Evolutionary conservation across 1,140 invertebrate genomes (phyloP).

Genomic region (Stegodyphus mimosarum): DNA sequence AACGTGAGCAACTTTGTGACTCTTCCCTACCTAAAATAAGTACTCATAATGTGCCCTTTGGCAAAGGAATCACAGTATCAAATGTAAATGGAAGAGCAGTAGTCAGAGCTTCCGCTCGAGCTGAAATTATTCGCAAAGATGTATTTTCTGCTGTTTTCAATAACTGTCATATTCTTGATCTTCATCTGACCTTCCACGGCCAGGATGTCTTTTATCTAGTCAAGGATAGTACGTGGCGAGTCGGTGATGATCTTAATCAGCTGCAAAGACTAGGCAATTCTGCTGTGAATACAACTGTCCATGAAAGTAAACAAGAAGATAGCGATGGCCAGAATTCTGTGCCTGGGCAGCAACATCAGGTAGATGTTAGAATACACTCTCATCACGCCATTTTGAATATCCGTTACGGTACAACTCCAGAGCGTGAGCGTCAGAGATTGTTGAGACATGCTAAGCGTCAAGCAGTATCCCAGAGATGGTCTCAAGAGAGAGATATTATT

Average conservation of each 20-base stretch:
- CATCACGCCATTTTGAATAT: conserved; percentile 90
- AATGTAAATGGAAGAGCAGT: conserved; percentile 79
- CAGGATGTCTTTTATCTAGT: conserved; percentile 95
- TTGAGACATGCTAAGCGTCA: conserved; percentile 79
- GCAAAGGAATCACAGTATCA: conserved; percentile 87
- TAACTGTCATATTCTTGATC: conserved; percentile 87
- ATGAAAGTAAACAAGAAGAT: conserved; percentile 67
- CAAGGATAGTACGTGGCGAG: conserved; percentile 75
- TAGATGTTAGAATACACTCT: conserved; percentile 84
- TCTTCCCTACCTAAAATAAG: conserved; percentile 58
- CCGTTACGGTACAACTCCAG: conserved; percentile 88
- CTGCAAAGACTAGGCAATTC: conserved; percentile 81
- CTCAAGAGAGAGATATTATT: conserved; percentile 84
- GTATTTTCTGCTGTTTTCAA: conserved; percentile 94
- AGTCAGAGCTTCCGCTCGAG: conserved; percentile 70
- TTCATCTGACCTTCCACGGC: conserved; percentile 90
- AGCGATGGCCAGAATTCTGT: background rate
- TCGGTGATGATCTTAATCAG: conserved; percentile 82
- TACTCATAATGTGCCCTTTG: conserved; percentile 62
- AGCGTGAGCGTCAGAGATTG: conserved; percentile 80
- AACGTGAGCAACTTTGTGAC: conserved; percentile 61
- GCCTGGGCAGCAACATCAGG: conserved; percentile 52
- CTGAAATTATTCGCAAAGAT: conserved; percentile 83
- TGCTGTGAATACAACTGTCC: conserved; percentile 93
- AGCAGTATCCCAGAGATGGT: conserved; percentile 90